These are phyloP conservation scores for Melieria omissa DNA, from an alignment of 2,888 invertebrate species.

Conservation along the genomic window DNA sequence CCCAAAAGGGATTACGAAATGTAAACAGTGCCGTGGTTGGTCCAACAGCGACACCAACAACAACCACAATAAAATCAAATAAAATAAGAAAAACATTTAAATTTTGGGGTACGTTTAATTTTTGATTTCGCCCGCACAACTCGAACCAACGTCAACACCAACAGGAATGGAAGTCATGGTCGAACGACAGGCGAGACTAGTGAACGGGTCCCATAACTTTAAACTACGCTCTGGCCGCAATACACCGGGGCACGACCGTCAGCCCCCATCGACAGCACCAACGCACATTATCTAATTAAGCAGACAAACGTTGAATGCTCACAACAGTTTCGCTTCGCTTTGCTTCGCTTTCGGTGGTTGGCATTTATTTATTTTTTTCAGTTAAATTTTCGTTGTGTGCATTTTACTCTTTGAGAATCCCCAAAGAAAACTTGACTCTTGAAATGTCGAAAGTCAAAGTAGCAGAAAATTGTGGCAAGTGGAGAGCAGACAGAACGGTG, in stretches of 20 bases:
- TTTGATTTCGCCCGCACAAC: background rate
- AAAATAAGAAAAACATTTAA: background rate
- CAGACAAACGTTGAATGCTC: constrained; percentile 26
- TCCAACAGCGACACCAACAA: constrained; percentile 8
- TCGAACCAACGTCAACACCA: background rate
- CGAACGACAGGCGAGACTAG: background rate
- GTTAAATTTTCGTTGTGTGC: constrained; percentile 2
- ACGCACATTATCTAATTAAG: constrained; percentile 40
- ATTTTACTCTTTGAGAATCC: constrained; percentile 14
- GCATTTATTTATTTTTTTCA: background rate
- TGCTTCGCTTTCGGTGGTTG: background rate
- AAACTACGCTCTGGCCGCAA: background rate
- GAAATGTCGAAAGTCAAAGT: constrained; percentile 4
- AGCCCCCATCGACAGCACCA: constrained; percentile 1
- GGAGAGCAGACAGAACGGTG: too few relatives aligned
- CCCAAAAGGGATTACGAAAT: constrained; percentile 48
- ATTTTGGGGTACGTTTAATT: background rate
- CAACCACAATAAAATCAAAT: constrained; percentile 17
- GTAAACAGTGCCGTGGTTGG: background rate
- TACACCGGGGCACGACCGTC: background rate
- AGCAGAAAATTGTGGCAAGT: too few relatives aligned
- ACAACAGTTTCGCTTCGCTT: background rate
- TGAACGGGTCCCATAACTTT: background rate
- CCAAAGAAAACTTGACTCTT: constrained; percentile 5
- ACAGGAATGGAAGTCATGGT: background rate